phyloP scores from a whole-genome alignment of 2,888 invertebrate genomes.

The Dexiosoma caninum region DNA sequence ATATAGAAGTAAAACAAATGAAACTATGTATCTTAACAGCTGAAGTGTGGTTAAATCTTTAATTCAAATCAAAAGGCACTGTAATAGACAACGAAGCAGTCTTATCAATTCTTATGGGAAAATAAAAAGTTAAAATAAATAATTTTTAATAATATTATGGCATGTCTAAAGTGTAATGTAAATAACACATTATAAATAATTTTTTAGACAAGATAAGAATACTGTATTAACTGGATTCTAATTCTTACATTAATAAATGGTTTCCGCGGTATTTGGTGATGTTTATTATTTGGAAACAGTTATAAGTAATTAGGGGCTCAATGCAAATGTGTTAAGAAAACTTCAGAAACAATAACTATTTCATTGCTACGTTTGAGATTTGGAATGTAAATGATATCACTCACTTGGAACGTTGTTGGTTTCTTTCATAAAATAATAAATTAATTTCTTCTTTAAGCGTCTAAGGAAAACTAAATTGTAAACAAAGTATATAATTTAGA shows the following conservation, averaged over 20 bases:
- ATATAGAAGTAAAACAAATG: too few species aligned
- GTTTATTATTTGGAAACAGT: constrained; percentile 58
- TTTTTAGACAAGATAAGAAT: neutral
- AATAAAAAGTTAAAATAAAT: constrained; percentile 9
- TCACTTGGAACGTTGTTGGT: too few species aligned
- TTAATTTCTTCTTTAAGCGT: too few species aligned
- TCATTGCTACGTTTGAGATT: neutral
- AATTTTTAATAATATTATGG: constrained; percentile 2
- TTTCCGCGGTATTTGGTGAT: constrained; percentile 51
- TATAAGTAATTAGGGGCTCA: constrained; percentile 69
- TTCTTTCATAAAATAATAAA: too few species aligned
- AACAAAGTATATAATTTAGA: neutral
- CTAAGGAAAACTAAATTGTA: neutral
- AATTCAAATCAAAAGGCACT: neutral
- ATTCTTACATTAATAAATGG: neutral
- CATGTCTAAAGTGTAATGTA: constrained; percentile 14
- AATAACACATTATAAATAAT: constrained; percentile 7
- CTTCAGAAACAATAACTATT: neutral
- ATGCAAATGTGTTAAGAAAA: neutral
- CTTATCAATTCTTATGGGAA: neutral
- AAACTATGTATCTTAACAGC: too few species aligned
- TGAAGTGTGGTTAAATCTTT: too few species aligned
- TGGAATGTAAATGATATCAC: too few species aligned
- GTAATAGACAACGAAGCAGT: neutral
- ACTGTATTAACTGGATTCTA: neutral